Conservation (phyloP, 2,113 vertebrate species). For the Reinhardtius hippoglossoides region DNA sequence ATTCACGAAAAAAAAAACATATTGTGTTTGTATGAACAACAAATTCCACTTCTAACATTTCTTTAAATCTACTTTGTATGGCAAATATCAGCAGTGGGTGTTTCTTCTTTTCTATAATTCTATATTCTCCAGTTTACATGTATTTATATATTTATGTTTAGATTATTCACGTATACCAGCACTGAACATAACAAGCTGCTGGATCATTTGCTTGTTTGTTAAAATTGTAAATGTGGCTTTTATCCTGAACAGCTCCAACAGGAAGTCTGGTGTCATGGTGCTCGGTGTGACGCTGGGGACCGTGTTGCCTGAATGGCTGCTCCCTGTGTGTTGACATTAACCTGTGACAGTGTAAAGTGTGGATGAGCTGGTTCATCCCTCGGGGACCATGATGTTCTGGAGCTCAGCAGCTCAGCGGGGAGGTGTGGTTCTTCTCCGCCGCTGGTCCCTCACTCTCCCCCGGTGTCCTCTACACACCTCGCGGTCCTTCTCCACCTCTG, state of each 20-base stretch:
- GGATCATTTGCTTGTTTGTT: too few relatives aligned
- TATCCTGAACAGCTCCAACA: neutral
- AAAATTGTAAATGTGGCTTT: neutral
- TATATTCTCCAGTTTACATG: neutral
- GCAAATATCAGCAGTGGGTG: too few relatives aligned
- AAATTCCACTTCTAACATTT: too few relatives aligned
- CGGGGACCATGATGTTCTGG: constrained; percentile 46
- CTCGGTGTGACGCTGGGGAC: neutral
- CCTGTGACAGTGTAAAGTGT: neutral
- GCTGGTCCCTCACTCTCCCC: constrained; percentile 18
- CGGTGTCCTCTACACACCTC: constrained; percentile 10
- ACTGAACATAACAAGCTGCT: too few relatives aligned
- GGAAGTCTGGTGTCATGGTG: neutral
- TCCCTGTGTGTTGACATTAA: neutral
- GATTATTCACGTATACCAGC: neutral
- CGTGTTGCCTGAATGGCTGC: neutral
- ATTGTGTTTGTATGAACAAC: too few relatives aligned
- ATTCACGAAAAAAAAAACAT: too few relatives aligned
- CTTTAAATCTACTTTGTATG: too few relatives aligned
- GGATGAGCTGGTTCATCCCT: neutral
- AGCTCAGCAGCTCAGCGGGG: constrained; percentile 31
- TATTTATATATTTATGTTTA: neutral
- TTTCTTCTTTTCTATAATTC: too few relatives aligned
- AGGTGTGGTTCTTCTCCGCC: constrained; percentile 32
- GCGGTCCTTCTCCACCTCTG: constrained; percentile 52